phyloP scores from a whole-genome alignment of 1,140 invertebrate genomes.

The Neodiprion fabricii region DNA sequence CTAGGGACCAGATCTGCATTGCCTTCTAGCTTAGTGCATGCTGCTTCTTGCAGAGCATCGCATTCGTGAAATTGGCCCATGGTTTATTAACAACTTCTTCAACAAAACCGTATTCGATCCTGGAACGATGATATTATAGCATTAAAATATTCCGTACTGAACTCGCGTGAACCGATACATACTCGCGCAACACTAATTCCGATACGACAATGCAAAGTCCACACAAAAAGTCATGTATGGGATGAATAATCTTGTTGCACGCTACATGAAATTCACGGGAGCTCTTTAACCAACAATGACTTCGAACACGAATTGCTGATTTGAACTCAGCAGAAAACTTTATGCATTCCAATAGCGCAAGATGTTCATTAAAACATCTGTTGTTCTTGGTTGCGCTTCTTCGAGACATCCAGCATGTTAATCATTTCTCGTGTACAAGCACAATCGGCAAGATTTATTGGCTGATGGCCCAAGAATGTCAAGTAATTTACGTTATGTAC shows the following conservation, averaged over 20 bases:
- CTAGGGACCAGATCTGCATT: conserved; percentile 26
- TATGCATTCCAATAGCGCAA: conserved; percentile 11
- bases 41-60: background rate
- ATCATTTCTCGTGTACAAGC: conserved; percentile 29
- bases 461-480: conserved; percentile 31
- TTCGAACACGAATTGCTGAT: conserved; percentile 27
- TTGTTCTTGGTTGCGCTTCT: conserved; percentile 13
- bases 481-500: conserved; percentile 31
- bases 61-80: conserved; percentile 35
- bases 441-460: conserved; percentile 35
- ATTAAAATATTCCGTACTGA: conserved; percentile 31
- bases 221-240: conserved; percentile 34
- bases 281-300: conserved; percentile 28
- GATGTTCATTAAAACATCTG: conserved; percentile 23
- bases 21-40: conserved; percentile 21
- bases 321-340: conserved; percentile 23
- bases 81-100: conserved; percentile 36
- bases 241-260: conserved; percentile 32
- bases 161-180: conserved; percentile 21
- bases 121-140: conserved; percentile 30
- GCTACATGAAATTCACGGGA: conserved; percentile 32
- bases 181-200: conserved; percentile 28
- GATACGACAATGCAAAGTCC: conserved; percentile 30
- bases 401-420: conserved; percentile 20
- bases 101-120: conserved; percentile 36